Base-by-base conservation (phyloP, 2,888 invertebrate species). In the Helicoverpa assulta region DNA sequence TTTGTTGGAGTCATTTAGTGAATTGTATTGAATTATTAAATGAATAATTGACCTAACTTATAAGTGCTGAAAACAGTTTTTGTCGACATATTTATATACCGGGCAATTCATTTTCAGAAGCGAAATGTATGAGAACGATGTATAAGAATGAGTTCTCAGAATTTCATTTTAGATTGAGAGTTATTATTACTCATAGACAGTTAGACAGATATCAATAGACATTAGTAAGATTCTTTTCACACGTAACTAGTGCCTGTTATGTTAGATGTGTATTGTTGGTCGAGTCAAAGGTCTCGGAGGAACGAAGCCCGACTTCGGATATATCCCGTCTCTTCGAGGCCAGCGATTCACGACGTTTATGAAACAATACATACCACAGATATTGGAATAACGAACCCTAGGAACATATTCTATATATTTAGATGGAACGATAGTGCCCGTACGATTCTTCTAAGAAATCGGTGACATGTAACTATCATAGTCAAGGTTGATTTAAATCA, bases 231-330 rank as follows among this genome's bases (percentile, higher is more conserved):
- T 18, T 14, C 29, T 51, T n/a, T n/a, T 19, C 18, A 8, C 18
- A 51, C 66, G 59, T 40, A 56, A 21, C 76, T 12, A 14, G 54
- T 18, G 57, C 63, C 64, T 68, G 63, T 76, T 76, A 59, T 76
- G 60, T 80, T 19, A 54, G n/a, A 40, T 61, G 8, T 33, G 53
- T 40, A 80, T 76, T 80, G 80, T 76, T 76, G 68, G 61, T 54
- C 47, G 21, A 76, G 53, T 68, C 76, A 75, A 64, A 75, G 63
- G 63, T 76, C 76, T 69, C 68, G 5, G 47, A 57, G 76, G 56
- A 52, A 53, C 40, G 43, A 67, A 8, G 53, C n/a, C 47, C 37
- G 6, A 58, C 57, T 68, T 50, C 43, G 16, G 43, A 40, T 61
- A 67, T 8, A 62, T 74, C 54, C 52, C 29, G 53, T 75, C 60